Conservation (phyloP, 2,797 vertebrate genomes). For the Erithacus rubecula region DNA sequence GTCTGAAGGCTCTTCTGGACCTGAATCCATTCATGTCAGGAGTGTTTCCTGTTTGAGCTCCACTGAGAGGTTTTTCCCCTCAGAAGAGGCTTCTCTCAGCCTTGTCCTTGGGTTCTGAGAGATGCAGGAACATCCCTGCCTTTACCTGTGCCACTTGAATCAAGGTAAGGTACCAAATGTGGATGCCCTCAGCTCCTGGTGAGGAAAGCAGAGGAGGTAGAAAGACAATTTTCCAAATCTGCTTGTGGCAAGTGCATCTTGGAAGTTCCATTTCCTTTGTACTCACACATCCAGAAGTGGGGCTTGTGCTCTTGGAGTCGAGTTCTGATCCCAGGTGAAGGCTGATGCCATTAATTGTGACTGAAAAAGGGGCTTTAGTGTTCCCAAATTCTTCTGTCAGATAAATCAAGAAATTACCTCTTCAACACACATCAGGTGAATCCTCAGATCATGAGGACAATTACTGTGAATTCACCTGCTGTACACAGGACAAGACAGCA, state of each 20-base stretch:
- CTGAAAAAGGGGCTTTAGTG: not conserved
- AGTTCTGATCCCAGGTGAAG: not conserved
- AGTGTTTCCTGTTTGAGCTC: not conserved
- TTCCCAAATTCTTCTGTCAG: not conserved
- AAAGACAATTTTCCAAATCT: not conserved
- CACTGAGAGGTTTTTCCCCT: not conserved
- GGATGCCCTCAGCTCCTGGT: not conserved
- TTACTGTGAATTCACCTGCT: not conserved
- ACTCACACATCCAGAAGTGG: not conserved
- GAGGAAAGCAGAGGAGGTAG: not conserved
- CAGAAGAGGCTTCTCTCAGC: not conserved
- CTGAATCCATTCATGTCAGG: fast-evolving
- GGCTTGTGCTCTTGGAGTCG: not conserved
- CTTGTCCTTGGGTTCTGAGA: not conserved
- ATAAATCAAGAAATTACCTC: not conserved
- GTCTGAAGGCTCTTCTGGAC: not conserved
- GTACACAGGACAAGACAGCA: not conserved
- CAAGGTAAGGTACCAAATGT: not conserved
- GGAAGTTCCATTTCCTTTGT: not conserved
- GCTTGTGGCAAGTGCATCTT: not conserved
- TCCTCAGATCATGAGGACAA: not conserved
- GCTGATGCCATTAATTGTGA: not conserved
- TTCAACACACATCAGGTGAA: not conserved
- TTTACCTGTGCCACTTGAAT: not conserved
- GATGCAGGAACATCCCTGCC: not conserved